These are phyloP conservation scores for Ctenicera cuprea DNA, from an alignment of 2,888 invertebrate genomes.

Conservation along the genomic window DNA sequence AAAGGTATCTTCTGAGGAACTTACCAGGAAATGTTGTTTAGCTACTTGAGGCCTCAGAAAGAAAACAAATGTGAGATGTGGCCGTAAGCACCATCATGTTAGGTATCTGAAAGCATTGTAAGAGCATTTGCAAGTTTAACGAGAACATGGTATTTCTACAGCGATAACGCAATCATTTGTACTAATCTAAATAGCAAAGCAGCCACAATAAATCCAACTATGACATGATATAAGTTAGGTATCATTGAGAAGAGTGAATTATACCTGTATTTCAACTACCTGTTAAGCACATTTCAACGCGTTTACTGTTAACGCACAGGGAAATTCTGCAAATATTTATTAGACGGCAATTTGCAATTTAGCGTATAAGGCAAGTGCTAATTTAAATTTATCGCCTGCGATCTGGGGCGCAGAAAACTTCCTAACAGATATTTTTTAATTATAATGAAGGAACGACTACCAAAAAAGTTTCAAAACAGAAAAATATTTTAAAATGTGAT, in stretches of 20 bases:
- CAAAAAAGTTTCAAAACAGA: background rate
- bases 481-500: too few species aligned
- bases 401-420: conserved; percentile 3
- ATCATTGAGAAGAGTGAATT: conserved; percentile 27
- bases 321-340: conserved; percentile 29
- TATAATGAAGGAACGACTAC: too few species aligned
- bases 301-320: conserved; percentile 1
- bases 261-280: conserved; percentile 29
- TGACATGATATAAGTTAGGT: conserved; percentile 31
- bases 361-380: conserved; percentile 18
- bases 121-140: conserved; percentile 39
- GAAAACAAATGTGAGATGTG: conserved; percentile 5
- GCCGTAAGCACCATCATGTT: conserved; percentile 23
- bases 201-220: conserved; percentile 36
- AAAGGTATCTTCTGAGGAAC: background rate
- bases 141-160: conserved; percentile 32
- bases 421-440: background rate
- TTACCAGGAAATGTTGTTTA: conserved; percentile 14
- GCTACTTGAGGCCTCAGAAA: background rate
- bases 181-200: conserved; percentile 43
- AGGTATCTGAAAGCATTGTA: conserved; percentile 16
- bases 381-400: conserved; percentile 13
- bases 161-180: conserved; percentile 42
- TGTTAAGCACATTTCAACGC: conserved; percentile 28
- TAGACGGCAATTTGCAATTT: conserved; percentile 19